A percentile compares a stretch with the other conserved stretches of the same genome.
phyloP scores from a whole-genome alignment of 2,113 vertebrate genomes.

The Condylura cristata region DNA sequence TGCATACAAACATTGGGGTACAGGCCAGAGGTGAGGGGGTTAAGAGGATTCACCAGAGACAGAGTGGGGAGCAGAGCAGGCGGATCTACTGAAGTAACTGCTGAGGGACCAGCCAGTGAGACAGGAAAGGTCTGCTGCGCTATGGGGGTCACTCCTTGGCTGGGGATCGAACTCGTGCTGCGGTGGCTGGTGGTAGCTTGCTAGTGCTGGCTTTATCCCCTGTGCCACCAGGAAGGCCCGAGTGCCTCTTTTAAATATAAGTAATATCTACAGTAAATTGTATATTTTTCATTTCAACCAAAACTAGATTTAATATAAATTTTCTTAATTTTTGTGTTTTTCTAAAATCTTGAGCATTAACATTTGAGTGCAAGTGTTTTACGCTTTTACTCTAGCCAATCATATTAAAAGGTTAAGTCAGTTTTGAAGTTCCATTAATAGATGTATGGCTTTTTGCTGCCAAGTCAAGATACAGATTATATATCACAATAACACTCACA shows the following conservation, averaged over 20 bases:
- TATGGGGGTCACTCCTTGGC: too few species aligned
- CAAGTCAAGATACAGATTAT: background rate
- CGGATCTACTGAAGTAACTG: too few species aligned
- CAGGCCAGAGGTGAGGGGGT: too few species aligned
- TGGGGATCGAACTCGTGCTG: too few species aligned
- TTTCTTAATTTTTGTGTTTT: conserved; percentile 2
- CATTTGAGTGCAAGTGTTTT: background rate
- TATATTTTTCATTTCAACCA: background rate
- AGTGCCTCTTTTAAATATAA: background rate
- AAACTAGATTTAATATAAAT: background rate
- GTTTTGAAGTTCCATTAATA: background rate
- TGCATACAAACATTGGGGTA: too few species aligned
- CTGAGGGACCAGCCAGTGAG: too few species aligned
- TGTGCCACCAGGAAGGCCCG: too few species aligned
- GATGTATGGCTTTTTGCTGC: background rate
- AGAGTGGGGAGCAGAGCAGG: too few species aligned
- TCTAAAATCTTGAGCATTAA: conserved; percentile 8
- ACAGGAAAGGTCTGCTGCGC: too few species aligned
- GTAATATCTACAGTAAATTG: background rate
- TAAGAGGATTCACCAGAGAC: too few species aligned
- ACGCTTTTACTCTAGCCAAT: background rate
- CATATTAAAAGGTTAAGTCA: background rate
- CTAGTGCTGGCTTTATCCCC: too few species aligned
- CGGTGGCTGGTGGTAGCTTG: too few species aligned
- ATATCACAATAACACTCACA: background rate